Evolutionary conservation across 2,113 vertebrate genomes (phyloP), one percentile per base, ranked within the genome.

Genomic region (Pyxicephalus adspersus): DNA sequence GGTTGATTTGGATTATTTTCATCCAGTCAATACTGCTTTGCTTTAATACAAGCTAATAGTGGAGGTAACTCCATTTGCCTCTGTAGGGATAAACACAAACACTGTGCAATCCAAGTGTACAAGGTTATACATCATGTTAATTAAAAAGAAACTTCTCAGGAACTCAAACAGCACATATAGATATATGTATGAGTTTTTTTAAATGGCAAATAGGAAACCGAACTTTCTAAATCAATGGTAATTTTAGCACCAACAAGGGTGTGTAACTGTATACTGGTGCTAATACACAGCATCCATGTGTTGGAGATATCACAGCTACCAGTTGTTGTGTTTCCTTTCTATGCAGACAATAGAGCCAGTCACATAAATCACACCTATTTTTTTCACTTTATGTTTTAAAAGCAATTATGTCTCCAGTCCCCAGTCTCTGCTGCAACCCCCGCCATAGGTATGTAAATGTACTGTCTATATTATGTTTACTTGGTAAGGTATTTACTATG

Each of bases 301-400:
- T n/a, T 28, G 22, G 19, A 29, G 19, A 31, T 72, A 52, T 55
- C 52, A 58, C 52, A 57, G 19, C 20, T 13, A 26, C 18, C 28
- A 73, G 52, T 58, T 73, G 71, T 29, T 73, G 20, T 1, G 20
- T 17, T 58, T 18, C 34, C 55, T 60, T 57, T 34, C 31, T 58
- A 73, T 34, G 70, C 70, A 58, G 70, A 57, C 55, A 55, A 34
- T 73, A n/a, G 50, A 55, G 71, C 3, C 18, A 61, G 22, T 34
- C 22, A 58, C 5, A 74, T 60, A 74, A 74, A 58, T 74, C 29
- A 73, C 70, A 29, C 28, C 31, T 38, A 74, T 60, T 60, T 60
- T 34, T 55, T 23, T 54, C 15, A 5, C 5, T 22, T 7, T 34
- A 34, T 74, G 20, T 60, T 38, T 57, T 20, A 1, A 3, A 61